A percentile compares a stretch with the other conserved stretches of the same genome.
These are phyloP conservation scores for Smittia aterrima DNA, from an alignment of 2,888 invertebrate genomes.

Conservation along the genomic window DNA sequence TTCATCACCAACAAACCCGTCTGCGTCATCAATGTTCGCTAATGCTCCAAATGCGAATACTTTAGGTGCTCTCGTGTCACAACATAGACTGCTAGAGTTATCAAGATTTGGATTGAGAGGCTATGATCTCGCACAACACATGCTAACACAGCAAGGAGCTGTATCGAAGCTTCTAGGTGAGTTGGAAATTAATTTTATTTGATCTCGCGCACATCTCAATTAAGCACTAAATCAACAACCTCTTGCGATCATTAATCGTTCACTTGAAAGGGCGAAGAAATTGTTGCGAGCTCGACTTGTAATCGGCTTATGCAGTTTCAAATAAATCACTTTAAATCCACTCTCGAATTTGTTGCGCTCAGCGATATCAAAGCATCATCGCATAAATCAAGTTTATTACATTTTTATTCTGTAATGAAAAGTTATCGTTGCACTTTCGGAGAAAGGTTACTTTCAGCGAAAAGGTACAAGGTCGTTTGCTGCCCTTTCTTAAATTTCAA, in stretches of 20 bases:
- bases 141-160: conserved; percentile 87
- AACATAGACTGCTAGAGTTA: conserved; percentile 76
- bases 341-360: too few relatives aligned
- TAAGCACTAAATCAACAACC: too few relatives aligned
- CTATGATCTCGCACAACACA: conserved; percentile 87
- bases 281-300: too few relatives aligned
- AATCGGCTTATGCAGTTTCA: too few relatives aligned
- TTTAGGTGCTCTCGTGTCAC: conserved; percentile 69
- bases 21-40: conserved; percentile 51
- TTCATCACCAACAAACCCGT: conserved; percentile 52
- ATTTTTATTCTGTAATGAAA: too few relatives aligned
- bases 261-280: too few relatives aligned
- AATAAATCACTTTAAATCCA: too few relatives aligned
- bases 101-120: conserved; percentile 79
- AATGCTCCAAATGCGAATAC: conserved; percentile 59
- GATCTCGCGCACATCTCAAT: not conserved
- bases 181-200: conserved; percentile 47
- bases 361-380: too few relatives aligned
- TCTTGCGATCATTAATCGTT: too few relatives aligned
- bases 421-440: not conserved
- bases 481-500: not conserved
- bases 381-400: too few relatives aligned
- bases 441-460: not conserved
- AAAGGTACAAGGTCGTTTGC: not conserved
- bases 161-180: conserved; percentile 87